These are phyloP conservation scores for Acropora yongei DNA, from an alignment of 64 coral and sea anemone species.

Conservation along the genomic window DNA sequence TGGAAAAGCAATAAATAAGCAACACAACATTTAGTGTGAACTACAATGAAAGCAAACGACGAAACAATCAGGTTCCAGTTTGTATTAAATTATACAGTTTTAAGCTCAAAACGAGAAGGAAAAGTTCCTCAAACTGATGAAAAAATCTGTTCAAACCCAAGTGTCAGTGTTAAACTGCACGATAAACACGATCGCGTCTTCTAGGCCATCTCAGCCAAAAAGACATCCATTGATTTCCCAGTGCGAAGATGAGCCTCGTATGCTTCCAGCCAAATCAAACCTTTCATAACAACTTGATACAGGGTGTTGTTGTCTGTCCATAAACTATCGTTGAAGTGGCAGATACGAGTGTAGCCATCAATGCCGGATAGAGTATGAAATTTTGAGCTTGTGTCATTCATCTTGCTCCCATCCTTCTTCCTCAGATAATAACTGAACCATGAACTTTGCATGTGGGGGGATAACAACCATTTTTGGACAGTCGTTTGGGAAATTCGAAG, in stretches of 20 bases:
- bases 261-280: slow-evolving; percentile 56
- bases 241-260: slow-evolving; percentile 57
- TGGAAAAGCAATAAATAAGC: too few species aligned
- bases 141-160: too few species aligned
- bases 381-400: not conserved
- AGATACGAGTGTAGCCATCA: slow-evolving; percentile 36
- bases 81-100: too few species aligned
- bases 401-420: not conserved
- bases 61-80: too few species aligned
- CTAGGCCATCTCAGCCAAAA: slow-evolving; percentile 46
- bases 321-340: not conserved
- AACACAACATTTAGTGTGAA: too few species aligned
- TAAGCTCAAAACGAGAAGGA: too few species aligned
- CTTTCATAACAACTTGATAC: slow-evolving; percentile 60
- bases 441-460: not conserved
- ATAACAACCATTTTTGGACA: slow-evolving; percentile 61
- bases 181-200: not conserved
- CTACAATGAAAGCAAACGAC: too few species aligned
- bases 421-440: not conserved
- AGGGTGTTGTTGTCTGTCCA: slow-evolving; percentile 45
- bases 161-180: not conserved
- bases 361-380: not conserved
- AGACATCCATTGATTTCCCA: slow-evolving; percentile 47
- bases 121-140: too few species aligned
- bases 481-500: slow-evolving; percentile 63